These are phyloP conservation scores for Sphenopsis melanotis DNA, from an alignment of 2,797 vertebrate species.

Conservation along the genomic window DNA sequence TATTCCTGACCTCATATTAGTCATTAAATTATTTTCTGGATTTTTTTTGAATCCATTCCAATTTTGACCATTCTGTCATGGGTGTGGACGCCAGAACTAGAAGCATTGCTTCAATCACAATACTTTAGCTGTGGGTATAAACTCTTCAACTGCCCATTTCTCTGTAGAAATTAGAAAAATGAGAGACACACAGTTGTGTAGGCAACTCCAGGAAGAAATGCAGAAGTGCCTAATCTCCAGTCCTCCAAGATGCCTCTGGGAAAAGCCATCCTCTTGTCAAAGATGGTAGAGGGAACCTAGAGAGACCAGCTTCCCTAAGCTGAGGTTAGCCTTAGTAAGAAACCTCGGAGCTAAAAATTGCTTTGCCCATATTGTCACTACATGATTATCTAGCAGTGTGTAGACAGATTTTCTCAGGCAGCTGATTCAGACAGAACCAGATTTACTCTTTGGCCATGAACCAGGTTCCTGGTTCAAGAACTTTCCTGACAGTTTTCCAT, in stretches of 20 bases:
- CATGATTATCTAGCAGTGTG: not conserved
- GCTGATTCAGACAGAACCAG: slow-evolving; percentile 38
- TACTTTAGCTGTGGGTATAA: not conserved
- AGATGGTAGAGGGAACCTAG: not conserved
- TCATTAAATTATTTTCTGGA: not conserved
- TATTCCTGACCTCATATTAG: not conserved
- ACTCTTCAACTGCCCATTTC: not conserved
- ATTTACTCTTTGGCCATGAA: slow-evolving; percentile 34
- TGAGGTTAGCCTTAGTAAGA: not conserved
- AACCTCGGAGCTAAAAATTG: not conserved
- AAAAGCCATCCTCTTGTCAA: not conserved
- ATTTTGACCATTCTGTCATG: not conserved
- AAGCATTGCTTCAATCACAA: not conserved
- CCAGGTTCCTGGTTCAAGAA: slow-evolving; percentile 47
- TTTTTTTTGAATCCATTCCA: not conserved
- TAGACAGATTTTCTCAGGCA: slow-evolving; percentile 46
- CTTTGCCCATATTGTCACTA: not conserved
- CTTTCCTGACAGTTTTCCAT: slow-evolving; percentile 30
- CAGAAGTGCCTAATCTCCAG: not conserved
- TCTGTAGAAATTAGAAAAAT: not conserved
- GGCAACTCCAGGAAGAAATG: not conserved
- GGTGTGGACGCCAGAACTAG: not conserved
- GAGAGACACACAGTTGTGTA: not conserved
- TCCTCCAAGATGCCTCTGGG: not conserved
- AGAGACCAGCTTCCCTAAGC: not conserved